Percentiles rank a stretch among this genome's conserved stretches.
Evolutionary conservation across 2,797 vertebrate species (phyloP).

Genomic region (Acomys russatus): DNA sequence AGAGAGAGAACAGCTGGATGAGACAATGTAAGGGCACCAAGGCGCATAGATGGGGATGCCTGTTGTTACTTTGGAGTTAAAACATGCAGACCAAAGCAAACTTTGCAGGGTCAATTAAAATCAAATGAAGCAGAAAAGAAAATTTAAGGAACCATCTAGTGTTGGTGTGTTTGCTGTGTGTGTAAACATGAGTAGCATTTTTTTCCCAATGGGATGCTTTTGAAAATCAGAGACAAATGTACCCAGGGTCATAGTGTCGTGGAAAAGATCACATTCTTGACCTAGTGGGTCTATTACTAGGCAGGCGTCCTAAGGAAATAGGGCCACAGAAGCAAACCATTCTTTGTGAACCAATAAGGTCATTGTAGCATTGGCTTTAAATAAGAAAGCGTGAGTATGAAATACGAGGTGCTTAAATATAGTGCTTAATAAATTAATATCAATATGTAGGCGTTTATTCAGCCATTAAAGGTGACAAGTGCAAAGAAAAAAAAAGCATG

Average conservation of each 20-base stretch:
- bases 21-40: not conserved
- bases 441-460: not conserved
- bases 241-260: not conserved
- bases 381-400: not conserved
- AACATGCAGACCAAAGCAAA: slow-evolving; percentile 6
- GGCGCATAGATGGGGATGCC: not conserved
- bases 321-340: not conserved
- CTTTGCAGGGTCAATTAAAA: slow-evolving; percentile 7
- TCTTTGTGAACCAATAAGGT: not conserved
- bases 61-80: not conserved
- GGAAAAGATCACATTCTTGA: not conserved
- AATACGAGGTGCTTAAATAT: not conserved
- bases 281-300: not conserved
- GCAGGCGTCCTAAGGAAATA: slow-evolving; percentile 60
- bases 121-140: not conserved
- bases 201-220: slow-evolving; percentile 12
- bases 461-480: slow-evolving; percentile 18
- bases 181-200: not conserved
- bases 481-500: not conserved
- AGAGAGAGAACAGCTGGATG: not conserved
- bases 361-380: not conserved
- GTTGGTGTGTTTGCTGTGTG: not conserved
- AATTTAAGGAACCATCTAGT: not conserved
- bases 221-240: not conserved
- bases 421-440: not conserved